Conservation (phyloP, 92 coral and sea anemone genomes). For the Ricordea florida region DNA sequence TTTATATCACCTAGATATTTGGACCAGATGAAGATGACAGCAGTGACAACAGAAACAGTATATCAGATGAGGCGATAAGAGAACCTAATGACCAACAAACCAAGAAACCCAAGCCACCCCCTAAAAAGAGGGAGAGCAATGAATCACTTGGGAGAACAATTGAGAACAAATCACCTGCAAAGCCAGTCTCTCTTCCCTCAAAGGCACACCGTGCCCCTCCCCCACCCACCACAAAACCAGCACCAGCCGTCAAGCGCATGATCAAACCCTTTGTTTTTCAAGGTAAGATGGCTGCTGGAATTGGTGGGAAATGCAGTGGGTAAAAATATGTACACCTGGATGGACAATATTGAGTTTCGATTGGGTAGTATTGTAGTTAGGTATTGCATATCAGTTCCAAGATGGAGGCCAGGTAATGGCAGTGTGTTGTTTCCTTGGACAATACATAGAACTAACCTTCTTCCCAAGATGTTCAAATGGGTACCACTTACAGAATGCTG, state of each 20-base stretch:
- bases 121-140: slow-evolving; percentile 59
- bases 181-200: slow-evolving; percentile 27
- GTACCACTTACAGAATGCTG: no score
- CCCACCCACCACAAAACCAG: slow-evolving; percentile 28
- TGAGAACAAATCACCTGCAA: slow-evolving; percentile 18
- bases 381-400: neutral
- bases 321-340: no score
- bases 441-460: no score
- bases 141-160: neutral
- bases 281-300: neutral
- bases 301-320: neutral
- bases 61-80: no score
- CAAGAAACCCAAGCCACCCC: slow-evolving; percentile 52
- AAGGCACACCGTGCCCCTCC: slow-evolving; percentile 41
- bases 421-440: no score
- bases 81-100: no score
- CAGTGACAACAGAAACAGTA: no score
- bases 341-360: no score
- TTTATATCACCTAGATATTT: slow-evolving; percentile 5
- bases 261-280: neutral
- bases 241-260: neutral
- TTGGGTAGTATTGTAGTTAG: no score
- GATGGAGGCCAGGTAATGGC: no score
- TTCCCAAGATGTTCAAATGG: no score
- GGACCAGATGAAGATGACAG: slow-evolving; percentile 36